Conservation (phyloP, 2,888 invertebrate genomes). For the Tigriopus californicus region DNA sequence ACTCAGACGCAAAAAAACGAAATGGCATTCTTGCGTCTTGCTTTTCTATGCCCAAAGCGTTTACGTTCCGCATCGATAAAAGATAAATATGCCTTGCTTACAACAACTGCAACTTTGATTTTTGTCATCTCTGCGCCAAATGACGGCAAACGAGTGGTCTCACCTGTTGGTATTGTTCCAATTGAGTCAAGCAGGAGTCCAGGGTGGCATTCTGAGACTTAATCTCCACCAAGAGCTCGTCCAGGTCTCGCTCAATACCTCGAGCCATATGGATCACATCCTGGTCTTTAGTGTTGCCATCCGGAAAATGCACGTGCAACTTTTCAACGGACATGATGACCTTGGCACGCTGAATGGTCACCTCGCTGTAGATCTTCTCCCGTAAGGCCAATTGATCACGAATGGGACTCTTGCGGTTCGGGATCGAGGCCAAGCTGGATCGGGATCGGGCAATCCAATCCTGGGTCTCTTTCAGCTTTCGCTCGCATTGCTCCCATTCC, state of each 20-base stretch:
- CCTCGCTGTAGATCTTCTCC: slow-evolving; percentile 68
- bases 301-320: slow-evolving; percentile 67
- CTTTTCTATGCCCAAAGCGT: too few relatives aligned
- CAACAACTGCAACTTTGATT: too few relatives aligned
- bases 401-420: slow-evolving; percentile 65
- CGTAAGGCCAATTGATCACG: slow-evolving; percentile 65
- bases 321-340: slow-evolving; percentile 73
- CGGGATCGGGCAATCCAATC: slow-evolving; percentile 73
- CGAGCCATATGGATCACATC: slow-evolving; percentile 31
- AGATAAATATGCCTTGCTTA: too few relatives aligned
- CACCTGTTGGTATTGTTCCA: slow-evolving; percentile 63
- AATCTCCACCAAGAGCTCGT: slow-evolving; percentile 40
- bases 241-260: slow-evolving; percentile 43
- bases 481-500: slow-evolving; percentile 91
- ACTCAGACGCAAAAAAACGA: too few relatives aligned
- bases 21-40: too few relatives aligned
- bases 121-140: too few relatives aligned
- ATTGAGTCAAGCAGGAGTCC: slow-evolving; percentile 56
- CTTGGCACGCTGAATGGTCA: slow-evolving; percentile 72
- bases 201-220: slow-evolving; percentile 45
- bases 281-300: slow-evolving; percentile 62
- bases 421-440: slow-evolving; percentile 52
- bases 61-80: too few relatives aligned
- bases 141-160: too few relatives aligned
- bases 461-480: slow-evolving; percentile 71